These are phyloP conservation scores for Melanotaenia trifasciata DNA, from an alignment of 2,797 vertebrate species.

Conservation along the genomic window DNA sequence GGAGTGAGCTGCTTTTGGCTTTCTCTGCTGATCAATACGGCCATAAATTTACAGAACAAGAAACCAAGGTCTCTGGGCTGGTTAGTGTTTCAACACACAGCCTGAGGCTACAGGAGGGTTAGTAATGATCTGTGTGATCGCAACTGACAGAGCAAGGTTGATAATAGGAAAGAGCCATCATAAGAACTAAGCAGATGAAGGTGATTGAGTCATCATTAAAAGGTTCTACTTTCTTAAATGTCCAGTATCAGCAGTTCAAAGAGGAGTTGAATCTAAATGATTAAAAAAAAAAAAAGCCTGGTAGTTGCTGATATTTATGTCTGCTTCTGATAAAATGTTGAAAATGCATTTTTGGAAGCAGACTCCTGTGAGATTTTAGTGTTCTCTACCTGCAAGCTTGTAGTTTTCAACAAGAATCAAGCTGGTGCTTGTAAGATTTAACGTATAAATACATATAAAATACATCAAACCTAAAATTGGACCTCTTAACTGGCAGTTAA, in stretches of 20 bases:
- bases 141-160: constrained; percentile 67
- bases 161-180: constrained; percentile 62
- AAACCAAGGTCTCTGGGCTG: constrained; percentile 45
- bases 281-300: not conserved
- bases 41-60: constrained; percentile 64
- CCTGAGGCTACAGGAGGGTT: constrained; percentile 57
- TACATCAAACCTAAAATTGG: not conserved
- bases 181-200: constrained; percentile 42
- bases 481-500: not conserved
- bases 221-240: constrained; percentile 52
- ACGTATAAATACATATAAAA: not conserved
- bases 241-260: constrained; percentile 30
- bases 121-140: constrained; percentile 66
- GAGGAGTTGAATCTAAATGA: constrained; percentile 36
- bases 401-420: not conserved
- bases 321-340: constrained; percentile 9
- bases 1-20: constrained; percentile 53
- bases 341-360: constrained; percentile 23
- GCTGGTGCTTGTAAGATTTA: not conserved
- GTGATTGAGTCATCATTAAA: constrained; percentile 43
- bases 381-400: constrained; percentile 8
- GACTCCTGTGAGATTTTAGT: constrained; percentile 30
- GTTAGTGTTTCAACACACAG: constrained; percentile 49
- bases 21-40: constrained; percentile 69
- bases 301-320: constrained; percentile 3